Evolutionary conservation across 1,140 invertebrate genomes (phyloP).

Genomic region (Brachionus calyciflorus): DNA sequence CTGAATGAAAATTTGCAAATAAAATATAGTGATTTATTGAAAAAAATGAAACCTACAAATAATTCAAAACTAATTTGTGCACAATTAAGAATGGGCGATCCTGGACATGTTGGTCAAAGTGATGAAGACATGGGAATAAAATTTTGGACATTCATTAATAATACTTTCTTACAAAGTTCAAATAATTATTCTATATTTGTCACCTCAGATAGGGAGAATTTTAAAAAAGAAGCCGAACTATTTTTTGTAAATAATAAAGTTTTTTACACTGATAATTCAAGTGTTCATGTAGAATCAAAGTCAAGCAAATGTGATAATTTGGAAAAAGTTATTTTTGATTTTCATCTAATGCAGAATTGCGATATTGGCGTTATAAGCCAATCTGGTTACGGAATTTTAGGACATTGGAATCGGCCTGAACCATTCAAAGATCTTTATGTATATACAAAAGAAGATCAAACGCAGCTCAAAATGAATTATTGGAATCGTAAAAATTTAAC

Average conservation of each 20-base stretch:
- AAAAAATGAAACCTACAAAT: background rate
- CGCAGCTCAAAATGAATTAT: background rate
- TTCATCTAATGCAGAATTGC: too few species aligned
- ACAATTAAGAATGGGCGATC: conserved; percentile 38
- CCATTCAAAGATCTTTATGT: conserved; percentile 11
- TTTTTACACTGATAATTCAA: background rate
- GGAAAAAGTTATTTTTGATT: conserved; percentile 4
- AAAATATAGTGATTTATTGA: background rate
- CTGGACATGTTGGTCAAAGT: conserved; percentile 2
- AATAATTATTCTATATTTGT: conserved; percentile 21
- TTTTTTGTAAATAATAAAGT: conserved; percentile 2
- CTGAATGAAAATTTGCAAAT: background rate
- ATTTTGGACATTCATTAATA: conserved; percentile 1
- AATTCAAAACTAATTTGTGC: conserved; percentile 23
- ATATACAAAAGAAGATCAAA: background rate
- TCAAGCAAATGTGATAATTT: background rate
- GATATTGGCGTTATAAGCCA: background rate
- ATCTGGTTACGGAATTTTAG: conserved; percentile 10
- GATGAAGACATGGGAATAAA: background rate
- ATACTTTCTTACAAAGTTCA: background rate
- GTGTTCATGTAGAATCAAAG: conserved; percentile 4
- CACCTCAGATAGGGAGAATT: background rate
- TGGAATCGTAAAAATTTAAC: conserved; percentile 6
- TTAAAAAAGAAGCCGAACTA: background rate
- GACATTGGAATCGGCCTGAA: conserved; percentile 1